Base-by-base conservation (phyloP, 2,797 vertebrate genomes). In the Rhinoraja longicauda region DNA sequence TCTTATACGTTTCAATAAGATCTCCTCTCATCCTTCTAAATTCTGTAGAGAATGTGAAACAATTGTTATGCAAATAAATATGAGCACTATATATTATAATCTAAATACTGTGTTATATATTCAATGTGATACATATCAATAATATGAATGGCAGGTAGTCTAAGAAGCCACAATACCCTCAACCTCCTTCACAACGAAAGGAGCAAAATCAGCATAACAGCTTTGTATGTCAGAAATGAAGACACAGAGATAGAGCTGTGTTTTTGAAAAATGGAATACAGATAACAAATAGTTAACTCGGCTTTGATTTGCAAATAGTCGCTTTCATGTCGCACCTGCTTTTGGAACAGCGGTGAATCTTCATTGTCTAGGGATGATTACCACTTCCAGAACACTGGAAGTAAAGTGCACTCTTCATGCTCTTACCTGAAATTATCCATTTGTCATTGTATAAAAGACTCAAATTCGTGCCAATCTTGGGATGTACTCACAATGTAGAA, bases 331-430 rank as follows among this genome's bases (percentile, higher is more conserved):
- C 75, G 70, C 70, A 92, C 70, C 70, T 92, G 70, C 72, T 24
- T 92, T 75, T 15, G 70, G 12, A 92, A 57, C 70, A 92, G 90
- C 70, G 75, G 90, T 45, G 90, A 73, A 70, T 92, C 36, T 92
- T 73, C 21, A 92, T 92, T 92, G 39, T 72, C 70, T 92, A 53
- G 57, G 70, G 39, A 92, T 92, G 90, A 92, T 92, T 92, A 75
- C 26, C 90, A 92, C 70, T 92, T 92, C 72, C 24, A 92, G 90
- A 75, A 57, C 39, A 92, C 70, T 75, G 90, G 90, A 92, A 73
- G 90, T 39, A 72, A 72, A 92, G 29, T 75, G 39, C 7, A 53
- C 90, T 57, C 70, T 53, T 45, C 9, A 4, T 29, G 70, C 90
- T 92, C 75, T n/a, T 75, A 75, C 39, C 39, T 70, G 2, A 75